Base-by-base conservation (phyloP, 2,888 invertebrate genomes). In the Sialis fuliginosa region DNA sequence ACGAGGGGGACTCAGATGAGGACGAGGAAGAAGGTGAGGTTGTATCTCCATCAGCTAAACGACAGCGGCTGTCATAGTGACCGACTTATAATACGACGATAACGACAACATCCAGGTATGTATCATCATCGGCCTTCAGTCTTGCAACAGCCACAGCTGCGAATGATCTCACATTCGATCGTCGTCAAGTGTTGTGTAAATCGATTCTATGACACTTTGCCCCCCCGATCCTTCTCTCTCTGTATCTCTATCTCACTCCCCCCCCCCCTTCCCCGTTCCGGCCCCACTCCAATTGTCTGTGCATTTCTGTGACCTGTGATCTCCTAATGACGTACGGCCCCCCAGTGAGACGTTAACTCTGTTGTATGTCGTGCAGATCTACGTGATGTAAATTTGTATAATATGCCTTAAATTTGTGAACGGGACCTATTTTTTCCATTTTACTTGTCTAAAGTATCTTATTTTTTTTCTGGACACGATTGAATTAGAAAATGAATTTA, bases 1-100 rank as follows among this genome's bases (percentile, higher is more conserved):
- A 96, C 61, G 95, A 96, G 63, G 95, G 90, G 48, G 95, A 96
- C 67, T 95, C 93, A 1, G 95, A 96, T 59, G 95, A 95, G 59
- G 91, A 91, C 49, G 90, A 90, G 50, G 87, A 88, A 52, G 80
- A 81, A 52, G 66, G 69, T 37, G 72, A 71, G 46, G 67, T 71
- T 56, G 60, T 65, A 51, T 59, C 68, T 60, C 75, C 78, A 47
- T 73, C 75, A 58, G 73, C 78, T 52, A 85, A 85, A 66, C 72
- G 84, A 61, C 79, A 82, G 62, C 75, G 84, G 53, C 74, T 84
- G 57, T 80, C 81, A 76, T 83, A 82, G 79, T 76, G 67, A 58
- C 22, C 22, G 22, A 22, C 22, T 22, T 22, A 22, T 22, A 22
- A 22, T 22, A 22, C 22, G 22, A 22, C 22, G 22, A 22, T 49